phyloP scores from a whole-genome alignment of 2,797 vertebrate genomes.

The Typhlichthys subterraneus region DNA sequence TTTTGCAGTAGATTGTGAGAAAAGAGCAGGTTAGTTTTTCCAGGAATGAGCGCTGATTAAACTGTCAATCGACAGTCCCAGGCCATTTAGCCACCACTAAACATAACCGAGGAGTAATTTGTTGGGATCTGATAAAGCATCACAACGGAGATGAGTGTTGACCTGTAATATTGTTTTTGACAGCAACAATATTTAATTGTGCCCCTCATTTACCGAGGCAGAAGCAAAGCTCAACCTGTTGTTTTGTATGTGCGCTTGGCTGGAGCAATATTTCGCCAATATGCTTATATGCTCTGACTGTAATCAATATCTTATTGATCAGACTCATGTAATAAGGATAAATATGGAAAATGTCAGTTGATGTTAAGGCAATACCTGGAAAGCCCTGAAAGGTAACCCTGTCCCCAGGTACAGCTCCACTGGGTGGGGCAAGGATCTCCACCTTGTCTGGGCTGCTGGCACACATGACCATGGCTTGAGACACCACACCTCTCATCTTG shows the following conservation, averaged over 20 bases:
- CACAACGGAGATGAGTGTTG: conserved; percentile 9
- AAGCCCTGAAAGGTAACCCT: conserved; percentile 89
- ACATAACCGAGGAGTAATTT: conserved; percentile 22
- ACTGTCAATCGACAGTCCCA: conserved; percentile 42
- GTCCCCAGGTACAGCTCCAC: conserved; percentile 87
- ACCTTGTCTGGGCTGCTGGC: conserved; percentile 94
- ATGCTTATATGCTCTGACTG: too few species aligned
- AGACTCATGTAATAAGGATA: neutral
- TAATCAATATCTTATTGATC: too few species aligned
- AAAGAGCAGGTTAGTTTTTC: conserved; percentile 14
- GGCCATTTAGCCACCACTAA: conserved; percentile 53
- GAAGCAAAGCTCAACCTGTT: neutral
- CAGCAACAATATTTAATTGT: conserved; percentile 12
- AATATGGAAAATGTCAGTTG: neutral
- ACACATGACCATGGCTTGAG: conserved; percentile 98
- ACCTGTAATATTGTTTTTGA: conserved; percentile 43
- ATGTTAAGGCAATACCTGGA: conserved; percentile 78
- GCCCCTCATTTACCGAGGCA: conserved; percentile 30
- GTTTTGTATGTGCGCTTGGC: neutral
- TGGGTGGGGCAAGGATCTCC: conserved; percentile 92
- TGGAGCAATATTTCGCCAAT: neutral
- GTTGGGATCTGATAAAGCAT: conserved; percentile 22
- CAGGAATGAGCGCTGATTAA: conserved; percentile 36
- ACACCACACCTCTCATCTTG: conserved; percentile 95
- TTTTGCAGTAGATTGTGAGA: conserved; percentile 11